phyloP scores from a whole-genome alignment of 1,140 invertebrate genomes.

The Neuroterus valhalla region DNA sequence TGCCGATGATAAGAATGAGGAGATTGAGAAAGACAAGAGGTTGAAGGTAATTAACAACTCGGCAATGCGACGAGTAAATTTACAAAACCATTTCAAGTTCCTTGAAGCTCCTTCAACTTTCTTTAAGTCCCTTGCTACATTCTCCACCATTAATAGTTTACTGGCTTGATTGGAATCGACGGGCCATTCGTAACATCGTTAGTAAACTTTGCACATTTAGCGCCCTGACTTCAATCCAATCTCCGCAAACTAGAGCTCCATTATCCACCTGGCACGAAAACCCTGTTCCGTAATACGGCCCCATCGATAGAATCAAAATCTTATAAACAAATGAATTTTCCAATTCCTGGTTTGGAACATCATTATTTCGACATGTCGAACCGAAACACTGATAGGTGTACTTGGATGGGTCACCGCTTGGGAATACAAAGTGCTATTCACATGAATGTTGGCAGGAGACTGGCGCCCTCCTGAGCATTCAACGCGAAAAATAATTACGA shows the following conservation, averaged over 20 bases:
- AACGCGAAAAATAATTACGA: too few species aligned
- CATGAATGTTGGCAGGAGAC: too few species aligned
- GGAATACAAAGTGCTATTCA: too few species aligned
- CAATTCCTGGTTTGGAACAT: too few species aligned
- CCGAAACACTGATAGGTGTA: too few species aligned
- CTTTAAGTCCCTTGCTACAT: constrained; percentile 49
- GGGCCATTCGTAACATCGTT: constrained; percentile 64
- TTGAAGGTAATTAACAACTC: constrained; percentile 64
- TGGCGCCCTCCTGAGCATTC: too few species aligned
- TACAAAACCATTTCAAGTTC: constrained; percentile 72
- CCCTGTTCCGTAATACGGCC: too few species aligned
- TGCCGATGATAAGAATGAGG: constrained; percentile 15
- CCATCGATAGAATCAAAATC: too few species aligned
- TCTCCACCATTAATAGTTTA: constrained; percentile 63
- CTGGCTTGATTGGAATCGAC: constrained; percentile 64
- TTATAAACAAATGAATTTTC: too few species aligned
- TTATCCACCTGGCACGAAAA: constrained; percentile 13
- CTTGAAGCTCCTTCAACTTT: constrained; percentile 57
- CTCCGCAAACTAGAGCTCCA: neutral
- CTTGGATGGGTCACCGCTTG: too few species aligned
- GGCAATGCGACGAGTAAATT: constrained; percentile 67
- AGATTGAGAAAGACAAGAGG: constrained; percentile 35
- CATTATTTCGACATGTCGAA: too few species aligned
- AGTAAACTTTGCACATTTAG: constrained; percentile 71
- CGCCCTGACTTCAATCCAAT: constrained; percentile 30